phyloP scores from a whole-genome alignment of 2,888 invertebrate genomes.

The Dascillus cervinus region DNA sequence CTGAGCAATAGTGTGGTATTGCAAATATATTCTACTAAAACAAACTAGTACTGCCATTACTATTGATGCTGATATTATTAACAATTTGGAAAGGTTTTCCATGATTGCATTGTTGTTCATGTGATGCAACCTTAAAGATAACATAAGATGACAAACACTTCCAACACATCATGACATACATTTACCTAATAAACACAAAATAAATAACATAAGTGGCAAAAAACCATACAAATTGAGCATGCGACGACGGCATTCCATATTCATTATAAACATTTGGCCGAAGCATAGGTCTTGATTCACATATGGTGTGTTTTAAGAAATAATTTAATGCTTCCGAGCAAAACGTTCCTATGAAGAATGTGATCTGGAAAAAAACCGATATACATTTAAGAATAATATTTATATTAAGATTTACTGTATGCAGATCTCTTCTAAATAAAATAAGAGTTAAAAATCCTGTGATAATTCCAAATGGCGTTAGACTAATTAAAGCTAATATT shows the following conservation, averaged over 20 bases:
- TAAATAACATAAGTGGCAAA: slow-evolving; percentile 77
- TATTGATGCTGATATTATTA: slow-evolving; percentile 56
- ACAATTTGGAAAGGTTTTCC: slow-evolving; percentile 64
- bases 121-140: slow-evolving; percentile 67
- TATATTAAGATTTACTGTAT: slow-evolving; percentile 61
- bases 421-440: slow-evolving; percentile 81
- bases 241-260: slow-evolving; percentile 88
- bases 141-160: slow-evolving; percentile 2
- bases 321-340: slow-evolving; percentile 74
- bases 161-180: background rate
- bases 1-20: slow-evolving; percentile 78
- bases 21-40: slow-evolving; percentile 71
- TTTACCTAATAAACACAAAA: slow-evolving; percentile 79
- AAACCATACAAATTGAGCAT: slow-evolving; percentile 89
- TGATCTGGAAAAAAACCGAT: slow-evolving; percentile 61
- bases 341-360: slow-evolving; percentile 71
- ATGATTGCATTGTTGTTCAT: slow-evolving; percentile 72
- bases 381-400: slow-evolving; percentile 3
- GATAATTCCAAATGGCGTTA: slow-evolving; percentile 76
- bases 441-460: slow-evolving; percentile 78
- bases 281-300: slow-evolving; percentile 69
- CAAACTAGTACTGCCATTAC: slow-evolving; percentile 54
- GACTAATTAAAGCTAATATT: slow-evolving; percentile 71
- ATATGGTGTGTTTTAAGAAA: slow-evolving; percentile 71
- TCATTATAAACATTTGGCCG: slow-evolving; percentile 62